These are phyloP conservation scores for Lampris incognitus DNA, from an alignment of 2,113 vertebrate genomes.

Conservation along the genomic window DNA sequence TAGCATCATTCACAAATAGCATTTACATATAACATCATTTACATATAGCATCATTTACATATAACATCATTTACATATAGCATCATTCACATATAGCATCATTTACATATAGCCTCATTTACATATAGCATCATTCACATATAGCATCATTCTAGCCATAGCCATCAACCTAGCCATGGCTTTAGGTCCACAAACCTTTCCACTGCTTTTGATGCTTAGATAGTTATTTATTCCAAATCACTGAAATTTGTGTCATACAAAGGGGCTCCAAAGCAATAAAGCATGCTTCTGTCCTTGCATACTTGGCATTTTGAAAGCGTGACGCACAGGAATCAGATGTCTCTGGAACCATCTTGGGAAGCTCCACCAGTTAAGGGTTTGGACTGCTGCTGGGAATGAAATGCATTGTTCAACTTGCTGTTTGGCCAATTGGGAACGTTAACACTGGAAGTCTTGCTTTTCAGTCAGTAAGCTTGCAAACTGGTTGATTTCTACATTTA, in stretches of 20 bases:
- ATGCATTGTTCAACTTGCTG: not conserved
- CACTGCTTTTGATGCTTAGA: slow-evolving; percentile 20
- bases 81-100: no score
- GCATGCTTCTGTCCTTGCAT: not conserved
- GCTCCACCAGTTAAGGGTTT: not conserved
- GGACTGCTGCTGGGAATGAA: not conserved
- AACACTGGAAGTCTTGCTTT: not conserved
- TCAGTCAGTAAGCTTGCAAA: not conserved
- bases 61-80: no score
- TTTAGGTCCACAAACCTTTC: slow-evolving; percentile 35
- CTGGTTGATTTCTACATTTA: not conserved
- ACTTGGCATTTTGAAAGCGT: not conserved
- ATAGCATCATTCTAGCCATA: no score
- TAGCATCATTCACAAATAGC: no score
- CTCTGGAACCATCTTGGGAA: not conserved
- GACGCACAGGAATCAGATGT: not conserved
- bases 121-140: no score
- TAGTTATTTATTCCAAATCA: slow-evolving; percentile 2
- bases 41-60: no score
- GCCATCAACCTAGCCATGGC: not conserved
- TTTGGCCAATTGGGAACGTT: no score
- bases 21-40: no score
- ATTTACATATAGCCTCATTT: no score
- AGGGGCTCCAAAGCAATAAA: no score
- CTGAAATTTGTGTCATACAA: slow-evolving; percentile 10